phyloP scores from a whole-genome alignment of 2,888 invertebrate species.

The Ophraella communa region DNA sequence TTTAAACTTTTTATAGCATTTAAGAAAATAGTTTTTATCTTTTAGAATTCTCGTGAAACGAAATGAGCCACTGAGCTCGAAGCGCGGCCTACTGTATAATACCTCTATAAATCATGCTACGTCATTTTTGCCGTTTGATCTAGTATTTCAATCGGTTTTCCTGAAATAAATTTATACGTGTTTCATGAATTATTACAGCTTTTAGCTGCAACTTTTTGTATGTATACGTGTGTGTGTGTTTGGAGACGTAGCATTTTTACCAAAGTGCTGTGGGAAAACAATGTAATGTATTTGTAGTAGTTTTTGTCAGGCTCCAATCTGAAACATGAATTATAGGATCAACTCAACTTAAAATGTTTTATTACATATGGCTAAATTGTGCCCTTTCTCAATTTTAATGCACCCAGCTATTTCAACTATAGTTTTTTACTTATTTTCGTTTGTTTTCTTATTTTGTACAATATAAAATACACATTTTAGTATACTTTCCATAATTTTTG shows the following conservation, averaged over 20 bases:
- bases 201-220: constrained; percentile 33
- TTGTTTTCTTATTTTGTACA: too few species aligned
- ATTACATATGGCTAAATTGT: too few species aligned
- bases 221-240: constrained; percentile 18
- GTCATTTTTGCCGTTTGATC: constrained; percentile 48
- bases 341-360: constrained; percentile 11
- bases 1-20: constrained; percentile 42
- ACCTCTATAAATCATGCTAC: constrained; percentile 50
- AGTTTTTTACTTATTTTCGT: too few species aligned
- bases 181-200: constrained; percentile 43
- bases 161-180: constrained; percentile 45
- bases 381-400: too few species aligned
- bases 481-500: too few species aligned
- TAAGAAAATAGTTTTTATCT: constrained; percentile 38
- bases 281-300: constrained; percentile 30
- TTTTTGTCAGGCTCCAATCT: constrained; percentile 23
- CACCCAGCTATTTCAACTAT: too few species aligned
- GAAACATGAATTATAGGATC: constrained; percentile 14
- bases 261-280: constrained; percentile 34
- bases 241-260: constrained; percentile 26
- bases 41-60: constrained; percentile 40
- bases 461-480: too few species aligned
- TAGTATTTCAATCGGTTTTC: constrained; percentile 43
- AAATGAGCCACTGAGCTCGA: constrained; percentile 40
- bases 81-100: constrained; percentile 48